Evolutionary conservation across 1,140 invertebrate species (phyloP).

Genomic region (Brachionus koreanus): DNA sequence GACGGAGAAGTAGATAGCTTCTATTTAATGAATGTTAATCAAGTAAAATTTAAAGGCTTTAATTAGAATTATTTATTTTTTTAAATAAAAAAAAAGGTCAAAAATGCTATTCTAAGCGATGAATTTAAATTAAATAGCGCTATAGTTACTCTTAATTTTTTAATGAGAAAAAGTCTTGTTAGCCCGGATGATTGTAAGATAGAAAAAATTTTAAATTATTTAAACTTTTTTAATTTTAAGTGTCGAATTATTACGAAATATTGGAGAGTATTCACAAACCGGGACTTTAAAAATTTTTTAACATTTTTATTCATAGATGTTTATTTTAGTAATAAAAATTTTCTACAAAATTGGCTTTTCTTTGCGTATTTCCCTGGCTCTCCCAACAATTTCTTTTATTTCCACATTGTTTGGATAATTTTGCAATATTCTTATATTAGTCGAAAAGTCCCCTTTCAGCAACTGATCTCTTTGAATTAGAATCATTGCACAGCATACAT

Average conservation of each 20-base stretch:
- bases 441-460: not conserved
- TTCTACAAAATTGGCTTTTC: not conserved
- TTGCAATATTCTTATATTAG: slow-evolving; percentile 29
- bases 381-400: not conserved
- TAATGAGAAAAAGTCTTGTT: slow-evolving; percentile 81
- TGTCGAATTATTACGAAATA: slow-evolving; percentile 1
- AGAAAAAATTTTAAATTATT: not conserved
- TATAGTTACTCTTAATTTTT: slow-evolving; percentile 81
- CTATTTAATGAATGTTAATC: slow-evolving; percentile 64
- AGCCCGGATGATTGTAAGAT: slow-evolving; percentile 75
- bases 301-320: not conserved
- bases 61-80: not conserved
- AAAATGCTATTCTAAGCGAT: slow-evolving; percentile 72
- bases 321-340: slow-evolving; percentile 2
- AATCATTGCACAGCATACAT: slow-evolving; percentile 43
- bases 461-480: not conserved
- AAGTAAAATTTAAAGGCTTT: slow-evolving; percentile 62
- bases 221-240: not conserved
- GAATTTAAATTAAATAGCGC: slow-evolving; percentile 88
- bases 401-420: slow-evolving; percentile 37
- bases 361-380: not conserved
- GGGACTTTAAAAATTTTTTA: not conserved
- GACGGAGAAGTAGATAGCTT: slow-evolving; percentile 89
- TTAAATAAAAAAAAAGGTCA: slow-evolving; percentile 51
- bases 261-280: slow-evolving; percentile 33